Base-by-base conservation (phyloP, 2,888 invertebrate species). In the Drosophila nigritarsus region DNA sequence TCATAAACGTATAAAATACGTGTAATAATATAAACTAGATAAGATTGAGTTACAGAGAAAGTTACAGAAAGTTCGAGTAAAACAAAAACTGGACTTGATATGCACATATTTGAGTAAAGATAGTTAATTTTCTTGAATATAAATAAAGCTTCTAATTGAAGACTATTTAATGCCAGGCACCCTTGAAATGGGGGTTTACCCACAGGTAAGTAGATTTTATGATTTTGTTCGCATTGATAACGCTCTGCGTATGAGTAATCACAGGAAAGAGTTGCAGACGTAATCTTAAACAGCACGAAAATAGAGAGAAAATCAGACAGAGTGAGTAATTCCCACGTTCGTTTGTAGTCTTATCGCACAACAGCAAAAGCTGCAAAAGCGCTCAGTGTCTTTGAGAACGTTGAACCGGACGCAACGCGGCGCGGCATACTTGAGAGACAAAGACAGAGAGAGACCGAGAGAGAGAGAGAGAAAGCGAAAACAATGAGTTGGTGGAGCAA, bases 211-310 rank as follows among this genome's bases (percentile, higher is more conserved):
- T 32, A 49, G 65, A 50, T 42, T 49, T 64, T 48, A 13, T 4
- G 40, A 5, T 18, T 24, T 15, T 40, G 7, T 7, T 13, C 1
- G 29, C 6, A 20, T 45, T 40, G 55, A 71, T 63, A 70, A 45
- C 64, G 40, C 48, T 54, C 40, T 24, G 30, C 71, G 81, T 61
- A 80, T 77, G 81, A 80, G 71, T 76, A 80, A 77, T 80, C 34
- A 36, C 20, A 20, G 38, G 6, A 3, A 18, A 50, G 49, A 58
- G 59, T 36, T 53, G 63, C 51, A 9, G 53, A n/a, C 2, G 2
- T 2, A 59, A 15, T 45, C 53, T 53, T 42, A 42, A 42, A 9
- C 9, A 2, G 27, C 27, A 38, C 4, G 27, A 9, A 20, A 27
- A 29, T 9, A 56, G 60, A 48, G 36, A n/a, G 36, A 30, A 27